Conservation (phyloP, 2,888 invertebrate genomes). For the Cerastoderma edule region DNA sequence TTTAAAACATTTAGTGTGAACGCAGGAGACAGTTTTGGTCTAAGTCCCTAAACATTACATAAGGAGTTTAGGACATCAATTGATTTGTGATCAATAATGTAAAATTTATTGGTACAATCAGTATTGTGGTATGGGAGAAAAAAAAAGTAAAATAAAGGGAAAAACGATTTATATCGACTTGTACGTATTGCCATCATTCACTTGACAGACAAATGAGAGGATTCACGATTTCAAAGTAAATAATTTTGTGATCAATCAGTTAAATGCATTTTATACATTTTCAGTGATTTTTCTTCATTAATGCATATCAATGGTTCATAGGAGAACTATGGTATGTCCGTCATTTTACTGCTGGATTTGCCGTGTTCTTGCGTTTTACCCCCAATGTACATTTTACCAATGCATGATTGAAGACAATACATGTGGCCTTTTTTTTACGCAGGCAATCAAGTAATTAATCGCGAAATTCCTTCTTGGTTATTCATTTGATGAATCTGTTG, state of each 20-base stretch:
- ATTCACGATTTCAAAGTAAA: constrained; percentile 5
- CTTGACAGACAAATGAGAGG: too few species aligned
- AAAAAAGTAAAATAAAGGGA: too few species aligned
- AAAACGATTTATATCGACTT: too few species aligned
- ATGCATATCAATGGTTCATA: too few species aligned
- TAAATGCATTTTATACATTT: constrained; percentile 2
- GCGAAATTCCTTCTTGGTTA: constrained; percentile 45
- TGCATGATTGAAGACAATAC: constrained; percentile 30
- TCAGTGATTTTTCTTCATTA: not conserved
- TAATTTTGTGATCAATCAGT: constrained; percentile 19
- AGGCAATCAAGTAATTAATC: constrained; percentile 22
- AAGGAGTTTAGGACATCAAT: too few species aligned
- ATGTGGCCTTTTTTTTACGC: constrained; percentile 1
- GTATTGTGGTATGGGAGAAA: too few species aligned
- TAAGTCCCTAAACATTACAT: too few species aligned
- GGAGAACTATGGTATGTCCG: not conserved
- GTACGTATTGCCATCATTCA: too few species aligned
- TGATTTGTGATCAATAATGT: too few species aligned
- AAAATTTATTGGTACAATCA: too few species aligned
- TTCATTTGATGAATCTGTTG: constrained; percentile 58
- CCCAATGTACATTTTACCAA: constrained; percentile 12
- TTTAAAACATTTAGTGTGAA: too few species aligned
- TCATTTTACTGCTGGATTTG: not conserved
- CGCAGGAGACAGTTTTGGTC: too few species aligned
- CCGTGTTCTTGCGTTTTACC: not conserved